A percentile compares a stretch with the other conserved stretches of the same genome.
Evolutionary conservation across 2,888 invertebrate genomes (phyloP).

Genomic region (Molanna angustata): DNA sequence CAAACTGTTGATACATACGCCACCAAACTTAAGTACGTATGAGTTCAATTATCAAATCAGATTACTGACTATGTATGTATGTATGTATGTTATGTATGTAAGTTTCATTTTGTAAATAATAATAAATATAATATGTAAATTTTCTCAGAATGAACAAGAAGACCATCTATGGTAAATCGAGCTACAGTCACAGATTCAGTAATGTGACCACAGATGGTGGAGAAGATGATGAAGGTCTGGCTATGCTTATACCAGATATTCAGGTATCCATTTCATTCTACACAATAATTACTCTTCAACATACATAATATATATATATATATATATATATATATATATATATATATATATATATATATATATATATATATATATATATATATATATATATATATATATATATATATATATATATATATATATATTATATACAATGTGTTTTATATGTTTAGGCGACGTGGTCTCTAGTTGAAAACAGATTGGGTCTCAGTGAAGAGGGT

Average conservation of each 20-base stretch:
- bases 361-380: too few species aligned
- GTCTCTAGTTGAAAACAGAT: slow-evolving; percentile 38
- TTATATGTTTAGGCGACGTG: slow-evolving; percentile 52
- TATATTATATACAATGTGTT: too few species aligned
- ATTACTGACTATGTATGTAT: neutral
- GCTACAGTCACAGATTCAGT: slow-evolving; percentile 55
- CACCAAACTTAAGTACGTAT: slow-evolving; percentile 68
- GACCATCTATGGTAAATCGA: slow-evolving; percentile 56
- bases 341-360: too few species aligned
- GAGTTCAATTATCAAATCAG: neutral
- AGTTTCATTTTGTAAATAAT: too few species aligned
- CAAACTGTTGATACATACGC: slow-evolving; percentile 90
- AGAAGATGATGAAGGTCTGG: slow-evolving; percentile 87
- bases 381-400: too few species aligned
- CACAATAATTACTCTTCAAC: too few species aligned
- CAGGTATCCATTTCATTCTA: slow-evolving; percentile 50
- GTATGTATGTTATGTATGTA: neutral
- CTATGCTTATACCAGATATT: slow-evolving; percentile 86
- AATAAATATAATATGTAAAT: too few species aligned
- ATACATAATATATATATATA: too few species aligned
- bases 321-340: too few species aligned
- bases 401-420: too few species aligned
- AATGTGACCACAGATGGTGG: slow-evolving; percentile 57
- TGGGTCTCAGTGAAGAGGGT: slow-evolving; percentile 39
- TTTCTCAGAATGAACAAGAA: slow-evolving; percentile 61